A percentile compares a stretch with the other conserved stretches of the same genome.
Conservation (phyloP, 2,797 vertebrate genomes). For the Orientallactaga sibirica region DNA sequence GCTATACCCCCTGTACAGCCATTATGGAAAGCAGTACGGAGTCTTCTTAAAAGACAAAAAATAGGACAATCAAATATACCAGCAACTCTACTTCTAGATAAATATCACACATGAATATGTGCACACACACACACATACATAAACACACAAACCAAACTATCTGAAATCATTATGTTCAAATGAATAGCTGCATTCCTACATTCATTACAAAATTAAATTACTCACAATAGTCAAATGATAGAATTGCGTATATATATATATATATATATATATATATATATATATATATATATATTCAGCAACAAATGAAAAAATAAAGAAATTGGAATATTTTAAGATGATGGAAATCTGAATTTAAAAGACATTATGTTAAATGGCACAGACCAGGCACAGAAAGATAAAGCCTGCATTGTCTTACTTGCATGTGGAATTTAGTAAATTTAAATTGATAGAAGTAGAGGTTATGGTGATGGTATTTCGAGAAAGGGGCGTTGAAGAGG, state of each 20-base stretch:
- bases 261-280: conserved; percentile 8
- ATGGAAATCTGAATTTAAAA: neutral
- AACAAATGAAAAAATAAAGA: neutral
- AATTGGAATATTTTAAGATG: neutral
- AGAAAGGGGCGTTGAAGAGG: neutral
- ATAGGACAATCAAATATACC: neutral
- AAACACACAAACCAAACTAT: neutral
- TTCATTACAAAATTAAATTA: neutral
- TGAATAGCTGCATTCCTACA: neutral
- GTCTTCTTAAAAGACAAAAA: neutral
- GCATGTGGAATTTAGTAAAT: neutral
- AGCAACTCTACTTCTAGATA: neutral
- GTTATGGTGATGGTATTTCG: neutral
- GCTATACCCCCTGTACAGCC: too few species aligned
- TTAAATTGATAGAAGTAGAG: neutral
- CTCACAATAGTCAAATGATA: neutral
- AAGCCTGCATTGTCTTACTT: neutral
- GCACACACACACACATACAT: neutral
- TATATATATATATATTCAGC: neutral
- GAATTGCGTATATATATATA: neutral
- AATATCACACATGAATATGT: neutral
- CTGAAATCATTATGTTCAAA: neutral
- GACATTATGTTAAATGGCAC: neutral
- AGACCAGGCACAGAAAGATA: neutral
- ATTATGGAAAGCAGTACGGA: neutral